Conservation (phyloP, 2,113 vertebrate species). For the Amazona guildingii region DNA sequence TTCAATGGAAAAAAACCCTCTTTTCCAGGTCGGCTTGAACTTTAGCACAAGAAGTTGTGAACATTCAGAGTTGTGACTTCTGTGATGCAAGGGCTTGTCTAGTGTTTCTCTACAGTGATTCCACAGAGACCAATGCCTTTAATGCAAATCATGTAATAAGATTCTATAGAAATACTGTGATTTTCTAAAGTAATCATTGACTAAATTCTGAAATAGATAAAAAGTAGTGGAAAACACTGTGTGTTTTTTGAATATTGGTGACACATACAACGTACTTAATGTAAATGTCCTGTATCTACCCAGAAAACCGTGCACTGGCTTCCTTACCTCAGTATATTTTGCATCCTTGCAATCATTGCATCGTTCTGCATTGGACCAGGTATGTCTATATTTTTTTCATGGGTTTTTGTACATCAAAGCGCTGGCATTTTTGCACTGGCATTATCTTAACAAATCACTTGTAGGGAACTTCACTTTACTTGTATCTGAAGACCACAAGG, state of each 20-base stretch:
- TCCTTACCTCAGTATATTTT: conserved; percentile 87
- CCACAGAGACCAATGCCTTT: neutral
- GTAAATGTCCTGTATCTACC: neutral
- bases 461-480: neutral
- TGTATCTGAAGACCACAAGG: neutral
- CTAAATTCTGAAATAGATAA: neutral
- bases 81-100: neutral
- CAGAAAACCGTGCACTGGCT: conserved; percentile 81
- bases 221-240: neutral
- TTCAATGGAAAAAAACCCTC: neutral
- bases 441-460: neutral
- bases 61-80: neutral
- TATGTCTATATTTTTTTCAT: conserved; percentile 51
- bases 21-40: neutral
- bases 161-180: neutral
- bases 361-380: conserved; percentile 94
- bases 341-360: conserved; percentile 88
- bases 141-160: neutral
- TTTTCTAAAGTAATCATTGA: neutral
- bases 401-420: neutral
- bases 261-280: rapidly evolving
- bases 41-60: neutral
- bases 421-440: neutral
- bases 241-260: neutral
- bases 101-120: neutral